Conservation (phyloP, 2,113 vertebrate genomes). For the Rhagologus leucostigma region DNA sequence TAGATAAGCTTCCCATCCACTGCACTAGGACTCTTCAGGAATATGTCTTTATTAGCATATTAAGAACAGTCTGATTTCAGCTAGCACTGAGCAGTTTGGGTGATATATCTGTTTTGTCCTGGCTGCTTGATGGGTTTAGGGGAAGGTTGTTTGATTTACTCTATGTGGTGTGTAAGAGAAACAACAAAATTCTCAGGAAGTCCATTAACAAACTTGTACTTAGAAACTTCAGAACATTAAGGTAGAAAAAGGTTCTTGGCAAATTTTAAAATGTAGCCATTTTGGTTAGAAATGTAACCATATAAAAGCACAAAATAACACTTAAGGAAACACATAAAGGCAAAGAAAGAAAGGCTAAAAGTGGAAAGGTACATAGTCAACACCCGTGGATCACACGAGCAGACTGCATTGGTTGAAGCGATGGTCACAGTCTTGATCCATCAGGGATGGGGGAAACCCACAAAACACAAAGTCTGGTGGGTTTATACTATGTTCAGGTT, state of each 20-base stretch:
- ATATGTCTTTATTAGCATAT: not conserved
- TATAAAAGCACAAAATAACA: not conserved
- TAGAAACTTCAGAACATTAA: not conserved
- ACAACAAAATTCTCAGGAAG: not conserved
- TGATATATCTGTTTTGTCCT: not conserved
- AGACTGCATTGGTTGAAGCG: not conserved
- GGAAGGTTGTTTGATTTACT: not conserved
- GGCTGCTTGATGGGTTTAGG: not conserved
- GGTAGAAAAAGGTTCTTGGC: not conserved
- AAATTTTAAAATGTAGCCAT: not conserved
- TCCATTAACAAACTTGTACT: not conserved
- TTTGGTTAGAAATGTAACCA: not conserved
- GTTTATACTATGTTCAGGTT: not conserved
- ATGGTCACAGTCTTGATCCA: not conserved
- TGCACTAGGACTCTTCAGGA: not conserved
- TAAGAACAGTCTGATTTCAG: not conserved
- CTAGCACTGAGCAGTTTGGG: not conserved
- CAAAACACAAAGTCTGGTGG: accelerated
- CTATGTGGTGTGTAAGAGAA: not conserved
- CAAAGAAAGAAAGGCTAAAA: not conserved
- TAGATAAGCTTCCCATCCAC: not conserved
- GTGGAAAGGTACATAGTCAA: not conserved
- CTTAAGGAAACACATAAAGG: not conserved
- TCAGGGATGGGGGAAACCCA: not conserved
- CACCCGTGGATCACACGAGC: accelerated